These are phyloP conservation scores for Aptenodytes patagonicus DNA, from an alignment of 2,113 vertebrate species.

Conservation along the genomic window DNA sequence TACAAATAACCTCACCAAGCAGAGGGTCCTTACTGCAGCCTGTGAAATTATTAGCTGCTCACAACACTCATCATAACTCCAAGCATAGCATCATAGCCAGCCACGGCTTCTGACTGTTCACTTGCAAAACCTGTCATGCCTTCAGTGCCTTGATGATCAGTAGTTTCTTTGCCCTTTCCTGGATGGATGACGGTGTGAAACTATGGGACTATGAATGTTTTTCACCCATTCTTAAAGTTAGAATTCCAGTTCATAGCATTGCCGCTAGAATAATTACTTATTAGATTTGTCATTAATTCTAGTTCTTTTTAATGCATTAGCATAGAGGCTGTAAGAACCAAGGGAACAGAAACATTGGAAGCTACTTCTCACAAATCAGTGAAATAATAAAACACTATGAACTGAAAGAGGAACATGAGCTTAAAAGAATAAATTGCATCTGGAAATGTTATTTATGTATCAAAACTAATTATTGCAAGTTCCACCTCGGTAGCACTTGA, in stretches of 20 bases:
- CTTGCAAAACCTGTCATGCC: neutral
- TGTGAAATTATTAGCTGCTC: neutral
- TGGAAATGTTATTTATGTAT: slow-evolving; percentile 74
- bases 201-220: neutral
- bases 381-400: slow-evolving; percentile 42
- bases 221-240: neutral
- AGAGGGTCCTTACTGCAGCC: neutral
- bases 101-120: neutral
- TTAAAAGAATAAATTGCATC: slow-evolving; percentile 67
- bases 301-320: neutral
- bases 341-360: neutral
- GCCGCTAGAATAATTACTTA: neutral
- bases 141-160: neutral
- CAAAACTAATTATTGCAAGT: slow-evolving; percentile 74
- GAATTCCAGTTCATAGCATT: neutral
- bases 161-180: neutral
- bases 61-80: neutral
- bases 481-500: slow-evolving; percentile 66
- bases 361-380: neutral
- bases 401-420: slow-evolving; percentile 40
- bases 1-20: neutral
- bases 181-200: neutral
- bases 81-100: neutral
- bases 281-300: slow-evolving; percentile 1
- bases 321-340: neutral